phyloP scores from a whole-genome alignment of 2,888 invertebrate genomes.

The Colletes collaris region DNA sequence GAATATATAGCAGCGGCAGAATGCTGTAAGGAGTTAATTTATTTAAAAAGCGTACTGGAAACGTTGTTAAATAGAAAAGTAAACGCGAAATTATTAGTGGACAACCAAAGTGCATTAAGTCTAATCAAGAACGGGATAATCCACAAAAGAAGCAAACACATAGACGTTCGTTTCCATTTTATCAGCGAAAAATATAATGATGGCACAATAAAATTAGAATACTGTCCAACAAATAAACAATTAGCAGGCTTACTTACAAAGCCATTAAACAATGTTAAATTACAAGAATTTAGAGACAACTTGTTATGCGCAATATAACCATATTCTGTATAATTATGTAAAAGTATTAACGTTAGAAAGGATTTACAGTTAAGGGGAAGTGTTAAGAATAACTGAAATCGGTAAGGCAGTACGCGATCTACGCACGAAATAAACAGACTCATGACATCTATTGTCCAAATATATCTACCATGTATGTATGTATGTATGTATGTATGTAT shows the following conservation, averaged over 20 bases:
- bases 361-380: not conserved
- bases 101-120: constrained; percentile 22
- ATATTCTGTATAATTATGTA: not conserved
- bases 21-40: constrained; percentile 12
- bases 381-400: not conserved
- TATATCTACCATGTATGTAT: too few relatives aligned
- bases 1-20: constrained; percentile 16
- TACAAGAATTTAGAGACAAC: not conserved
- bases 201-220: constrained; percentile 19
- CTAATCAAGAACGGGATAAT: constrained; percentile 29
- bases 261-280: not conserved
- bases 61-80: constrained; percentile 14
- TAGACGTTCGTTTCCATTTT: constrained; percentile 31
- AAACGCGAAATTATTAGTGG: constrained; percentile 20
- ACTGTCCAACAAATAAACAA: constrained; percentile 25
- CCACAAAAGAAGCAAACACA: constrained; percentile 27
- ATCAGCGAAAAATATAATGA: constrained; percentile 18
- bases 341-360: too few relatives aligned
- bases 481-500: too few relatives aligned
- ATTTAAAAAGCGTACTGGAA: constrained; percentile 21
- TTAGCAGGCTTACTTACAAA: constrained; percentile 1
- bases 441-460: too few relatives aligned
- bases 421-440: too few relatives aligned
- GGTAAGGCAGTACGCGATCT: too few relatives aligned
- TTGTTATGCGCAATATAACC: not conserved